These are phyloP conservation scores for Triplophysa bombifrons DNA, from an alignment of 2,797 vertebrate genomes.

Conservation along the genomic window DNA sequence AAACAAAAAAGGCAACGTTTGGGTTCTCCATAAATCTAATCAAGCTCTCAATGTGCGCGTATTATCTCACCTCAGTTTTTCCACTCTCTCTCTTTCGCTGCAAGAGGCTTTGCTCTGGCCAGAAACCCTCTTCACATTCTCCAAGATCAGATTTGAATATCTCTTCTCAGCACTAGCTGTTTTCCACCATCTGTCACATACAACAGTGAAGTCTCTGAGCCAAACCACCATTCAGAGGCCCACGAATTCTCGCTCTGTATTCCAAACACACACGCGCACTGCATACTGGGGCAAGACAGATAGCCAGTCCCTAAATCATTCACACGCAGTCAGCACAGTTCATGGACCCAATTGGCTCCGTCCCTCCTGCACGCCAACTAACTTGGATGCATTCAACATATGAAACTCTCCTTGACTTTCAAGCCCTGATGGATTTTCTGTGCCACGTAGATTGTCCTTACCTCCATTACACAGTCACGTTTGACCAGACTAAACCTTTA, in stretches of 20 bases:
- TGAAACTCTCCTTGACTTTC: constrained; percentile 47
- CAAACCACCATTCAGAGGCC: constrained; percentile 84
- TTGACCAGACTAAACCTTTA: constrained; percentile 13
- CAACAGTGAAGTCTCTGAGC: constrained; percentile 85
- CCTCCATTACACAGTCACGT: neutral
- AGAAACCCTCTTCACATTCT: constrained; percentile 78
- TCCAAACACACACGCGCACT: constrained; percentile 70
- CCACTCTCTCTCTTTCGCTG: constrained; percentile 34
- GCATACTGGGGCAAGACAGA: constrained; percentile 55
- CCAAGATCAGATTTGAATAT: constrained; percentile 80
- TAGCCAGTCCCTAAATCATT: constrained; percentile 56
- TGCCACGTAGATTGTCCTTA: neutral
- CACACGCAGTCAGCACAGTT: constrained; percentile 51
- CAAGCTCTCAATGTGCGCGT: constrained; percentile 24
- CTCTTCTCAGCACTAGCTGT: constrained; percentile 79
- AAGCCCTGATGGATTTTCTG: neutral
- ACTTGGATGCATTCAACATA: constrained; percentile 30
- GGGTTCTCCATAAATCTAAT: constrained; percentile 38
- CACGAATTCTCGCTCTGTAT: constrained; percentile 79
- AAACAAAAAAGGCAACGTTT: constrained; percentile 35
- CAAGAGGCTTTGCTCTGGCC: constrained; percentile 50
- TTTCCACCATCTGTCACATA: constrained; percentile 92
- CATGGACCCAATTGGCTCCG: constrained; percentile 42
- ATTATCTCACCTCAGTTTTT: constrained; percentile 39
- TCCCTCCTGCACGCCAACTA: constrained; percentile 30